Conservation (phyloP, 2,888 invertebrate genomes). For the Chymomyza amoena region DNA sequence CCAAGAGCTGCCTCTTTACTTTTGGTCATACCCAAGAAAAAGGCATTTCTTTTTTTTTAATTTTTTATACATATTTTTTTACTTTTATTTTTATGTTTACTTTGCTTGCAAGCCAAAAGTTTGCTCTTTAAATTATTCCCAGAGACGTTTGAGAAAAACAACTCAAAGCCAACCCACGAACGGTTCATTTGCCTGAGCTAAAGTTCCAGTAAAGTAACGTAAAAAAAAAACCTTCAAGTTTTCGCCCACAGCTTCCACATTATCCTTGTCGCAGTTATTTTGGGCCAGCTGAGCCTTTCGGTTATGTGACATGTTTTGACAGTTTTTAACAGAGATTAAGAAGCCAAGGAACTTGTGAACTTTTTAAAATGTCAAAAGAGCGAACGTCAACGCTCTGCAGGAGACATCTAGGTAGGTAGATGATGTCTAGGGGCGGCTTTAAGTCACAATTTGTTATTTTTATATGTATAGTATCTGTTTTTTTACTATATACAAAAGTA, state of each 20-base stretch:
- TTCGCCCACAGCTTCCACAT: background rate
- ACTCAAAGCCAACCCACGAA: slow-evolving; percentile 41
- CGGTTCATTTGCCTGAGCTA: slow-evolving; percentile 34
- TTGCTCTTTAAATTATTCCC: slow-evolving; percentile 68
- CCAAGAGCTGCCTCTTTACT: slow-evolving; percentile 38
- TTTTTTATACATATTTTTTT: slow-evolving; percentile 28
- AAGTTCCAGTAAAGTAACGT: background rate
- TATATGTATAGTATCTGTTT: too few relatives aligned
- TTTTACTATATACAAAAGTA: too few relatives aligned
- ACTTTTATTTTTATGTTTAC: slow-evolving; percentile 34
- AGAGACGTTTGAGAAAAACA: slow-evolving; percentile 58
- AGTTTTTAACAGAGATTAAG: slow-evolving; percentile 61
- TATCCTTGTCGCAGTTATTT: background rate
- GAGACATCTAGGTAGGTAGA: background rate
- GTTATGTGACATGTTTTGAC: slow-evolving; percentile 70
- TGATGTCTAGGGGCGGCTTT: background rate
- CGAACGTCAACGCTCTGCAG: background rate
- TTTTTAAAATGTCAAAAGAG: slow-evolving; percentile 42
- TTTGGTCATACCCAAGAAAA: slow-evolving; percentile 47
- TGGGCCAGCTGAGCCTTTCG: slow-evolving; percentile 12
- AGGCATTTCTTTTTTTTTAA: slow-evolving; percentile 21
- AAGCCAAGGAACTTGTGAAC: slow-evolving; percentile 64
- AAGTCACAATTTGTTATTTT: too few relatives aligned
- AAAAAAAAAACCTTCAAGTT: background rate
- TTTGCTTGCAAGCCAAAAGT: slow-evolving; percentile 50